Conservation (phyloP, 2,888 invertebrate genomes). For the Synergus gifuensis region DNA sequence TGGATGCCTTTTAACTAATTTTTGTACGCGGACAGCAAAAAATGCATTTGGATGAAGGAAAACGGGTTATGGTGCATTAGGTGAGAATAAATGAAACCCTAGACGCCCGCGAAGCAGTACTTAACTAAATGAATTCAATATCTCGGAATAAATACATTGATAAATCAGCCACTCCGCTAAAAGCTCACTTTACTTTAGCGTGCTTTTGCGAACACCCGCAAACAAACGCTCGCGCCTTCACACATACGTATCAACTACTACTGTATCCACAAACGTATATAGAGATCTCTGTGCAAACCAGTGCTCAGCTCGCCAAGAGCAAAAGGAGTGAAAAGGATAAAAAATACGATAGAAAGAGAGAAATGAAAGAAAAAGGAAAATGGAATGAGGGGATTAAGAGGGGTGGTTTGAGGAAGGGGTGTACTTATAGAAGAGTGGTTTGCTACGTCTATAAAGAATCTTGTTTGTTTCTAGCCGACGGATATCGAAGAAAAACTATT, state of each 20-base stretch:
- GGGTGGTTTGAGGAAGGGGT: conserved; percentile 48
- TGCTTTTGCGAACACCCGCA: conserved; percentile 68
- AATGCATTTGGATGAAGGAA: conserved; percentile 17
- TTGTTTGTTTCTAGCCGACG: conserved; percentile 74
- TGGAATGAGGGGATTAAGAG: conserved; percentile 50
- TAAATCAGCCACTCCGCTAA: conserved; percentile 77
- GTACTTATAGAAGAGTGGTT: conserved; percentile 73
- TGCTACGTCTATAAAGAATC: conserved; percentile 74
- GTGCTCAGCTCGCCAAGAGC: conserved; percentile 54
- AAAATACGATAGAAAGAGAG: conserved; percentile 50
- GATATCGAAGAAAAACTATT: conserved; percentile 74
- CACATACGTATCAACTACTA: conserved; percentile 44
- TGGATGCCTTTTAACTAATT: not conserved
- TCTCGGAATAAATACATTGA: conserved; percentile 78
- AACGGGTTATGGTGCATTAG: conserved; percentile 2
- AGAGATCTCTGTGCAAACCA: conserved; percentile 54
- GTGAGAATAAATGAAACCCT: conserved; percentile 42
- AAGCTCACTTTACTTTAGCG: conserved; percentile 76
- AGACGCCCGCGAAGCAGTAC: conserved; percentile 35
- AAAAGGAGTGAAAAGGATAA: conserved; percentile 8
- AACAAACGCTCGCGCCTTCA: conserved; percentile 63
- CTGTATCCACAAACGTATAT: conserved; percentile 45
- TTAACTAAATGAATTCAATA: conserved; percentile 78
- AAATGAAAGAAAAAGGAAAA: conserved; percentile 54
- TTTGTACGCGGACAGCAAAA: not conserved